phyloP scores from a whole-genome alignment of 2,797 vertebrate genomes.

The Sylvilagus floridanus region DNA sequence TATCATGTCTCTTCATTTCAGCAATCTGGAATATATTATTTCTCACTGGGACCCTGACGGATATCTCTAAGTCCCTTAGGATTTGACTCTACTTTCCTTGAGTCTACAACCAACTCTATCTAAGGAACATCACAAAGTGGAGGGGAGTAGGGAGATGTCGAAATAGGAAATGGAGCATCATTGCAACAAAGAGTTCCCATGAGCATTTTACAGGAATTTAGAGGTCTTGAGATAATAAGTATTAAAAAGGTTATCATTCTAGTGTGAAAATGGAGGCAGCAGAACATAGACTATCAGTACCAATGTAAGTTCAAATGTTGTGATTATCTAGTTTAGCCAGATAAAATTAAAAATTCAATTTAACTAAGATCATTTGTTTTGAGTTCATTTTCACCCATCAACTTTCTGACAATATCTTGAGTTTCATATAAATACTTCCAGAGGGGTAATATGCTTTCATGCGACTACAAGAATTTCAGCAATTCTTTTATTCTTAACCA shows the following conservation, averaged over 20 bases:
- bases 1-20: neutral
- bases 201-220: neutral
- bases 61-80: neutral
- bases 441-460: neutral
- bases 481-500: constrained; percentile 29
- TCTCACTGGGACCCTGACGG: neutral
- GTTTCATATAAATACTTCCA: neutral
- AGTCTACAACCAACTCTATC: constrained; percentile 12
- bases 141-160: neutral
- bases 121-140: constrained; percentile 5
- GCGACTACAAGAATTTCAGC: constrained; percentile 10
- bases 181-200: neutral
- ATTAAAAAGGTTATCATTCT: neutral
- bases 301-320: neutral
- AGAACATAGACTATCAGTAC: constrained; percentile 30
- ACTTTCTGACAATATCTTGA: neutral
- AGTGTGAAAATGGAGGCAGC: neutral
- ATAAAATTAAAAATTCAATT: constrained; percentile 45
- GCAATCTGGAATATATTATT: constrained; percentile 9
- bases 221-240: neutral
- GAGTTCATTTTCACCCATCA: constrained; percentile 12
- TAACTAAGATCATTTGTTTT: constrained; percentile 14
- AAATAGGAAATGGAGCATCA: neutral
- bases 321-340: neutral
- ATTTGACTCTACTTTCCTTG: constrained; percentile 25